Conservation (phyloP, 2,888 invertebrate species). For the Himalopsyche anomala region DNA sequence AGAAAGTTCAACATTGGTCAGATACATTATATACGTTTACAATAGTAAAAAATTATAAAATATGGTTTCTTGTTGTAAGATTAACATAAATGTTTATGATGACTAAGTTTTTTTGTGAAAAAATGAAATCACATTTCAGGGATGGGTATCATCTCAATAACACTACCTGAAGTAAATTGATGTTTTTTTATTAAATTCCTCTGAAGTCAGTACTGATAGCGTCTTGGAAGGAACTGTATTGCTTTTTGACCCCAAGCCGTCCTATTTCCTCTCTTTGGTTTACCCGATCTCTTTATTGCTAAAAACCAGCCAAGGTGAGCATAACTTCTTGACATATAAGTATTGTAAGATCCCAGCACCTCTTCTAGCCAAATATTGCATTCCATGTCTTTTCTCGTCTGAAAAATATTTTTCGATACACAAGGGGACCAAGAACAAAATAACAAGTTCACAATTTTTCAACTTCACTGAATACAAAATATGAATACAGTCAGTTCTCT, state of each 20-base stretch:
- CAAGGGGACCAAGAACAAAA: too few species aligned
- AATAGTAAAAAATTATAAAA: too few species aligned
- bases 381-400: slow-evolving; percentile 72
- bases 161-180: too few species aligned
- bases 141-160: too few species aligned
- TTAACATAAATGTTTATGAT: too few species aligned
- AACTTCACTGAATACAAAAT: neutral
- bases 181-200: too few species aligned
- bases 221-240: slow-evolving; percentile 77
- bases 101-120: too few species aligned
- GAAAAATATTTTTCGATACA: slow-evolving; percentile 63
- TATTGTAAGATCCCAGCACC: slow-evolving; percentile 76
- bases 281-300: slow-evolving; percentile 79
- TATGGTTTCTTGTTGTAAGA: too few species aligned
- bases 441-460: neutral
- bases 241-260: slow-evolving; percentile 79
- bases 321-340: slow-evolving; percentile 77
- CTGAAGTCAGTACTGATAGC: slow-evolving; percentile 63
- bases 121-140: too few species aligned
- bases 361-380: slow-evolving; percentile 78
- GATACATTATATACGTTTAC: too few species aligned
- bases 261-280: slow-evolving; percentile 76
- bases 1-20: too few species aligned
- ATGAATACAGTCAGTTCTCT: too few species aligned
- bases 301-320: slow-evolving; percentile 79